Evolutionary conservation across 2,888 invertebrate genomes (phyloP).

Genomic region (Andrena praecox): DNA sequence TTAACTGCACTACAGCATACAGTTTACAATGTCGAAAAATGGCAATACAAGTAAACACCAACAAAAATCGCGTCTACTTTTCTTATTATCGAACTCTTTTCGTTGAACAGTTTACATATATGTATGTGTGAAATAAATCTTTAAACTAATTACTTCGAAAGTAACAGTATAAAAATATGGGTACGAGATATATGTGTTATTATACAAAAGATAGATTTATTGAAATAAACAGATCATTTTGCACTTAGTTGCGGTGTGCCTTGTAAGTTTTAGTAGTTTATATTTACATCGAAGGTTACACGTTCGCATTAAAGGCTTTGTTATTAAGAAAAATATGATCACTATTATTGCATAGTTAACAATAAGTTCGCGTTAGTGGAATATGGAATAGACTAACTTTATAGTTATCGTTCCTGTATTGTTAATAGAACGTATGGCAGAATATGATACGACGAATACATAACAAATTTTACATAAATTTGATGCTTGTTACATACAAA

Average conservation of each 20-base stretch:
- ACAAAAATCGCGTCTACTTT: not conserved
- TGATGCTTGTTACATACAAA: not conserved
- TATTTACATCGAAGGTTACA: slow-evolving; percentile 9
- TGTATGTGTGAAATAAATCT: not conserved
- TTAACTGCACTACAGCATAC: slow-evolving; percentile 4
- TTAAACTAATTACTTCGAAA: not conserved
- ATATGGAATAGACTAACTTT: slow-evolving; percentile 7
- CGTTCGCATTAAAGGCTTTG: not conserved
- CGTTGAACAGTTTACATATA: not conserved
- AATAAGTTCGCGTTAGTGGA: not conserved
- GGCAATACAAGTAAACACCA: slow-evolving; percentile 8
- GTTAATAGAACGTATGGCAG: not conserved
- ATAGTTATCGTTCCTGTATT: not conserved
- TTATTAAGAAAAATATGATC: not conserved
- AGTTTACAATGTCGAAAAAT: not conserved
- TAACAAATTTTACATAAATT: not conserved
- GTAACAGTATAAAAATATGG: slow-evolving; percentile 7
- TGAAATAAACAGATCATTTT: slow-evolving; percentile 4
- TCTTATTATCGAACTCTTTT: not conserved
- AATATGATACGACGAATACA: not conserved
- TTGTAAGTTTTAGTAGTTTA: not conserved
- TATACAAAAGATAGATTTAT: slow-evolving; percentile 11
- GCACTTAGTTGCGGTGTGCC: not conserved
- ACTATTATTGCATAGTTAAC: not conserved
- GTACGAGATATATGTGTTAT: not conserved